Evolutionary conservation across 2,888 invertebrate species (phyloP).

Genomic region (Rhagonycha fulva): DNA sequence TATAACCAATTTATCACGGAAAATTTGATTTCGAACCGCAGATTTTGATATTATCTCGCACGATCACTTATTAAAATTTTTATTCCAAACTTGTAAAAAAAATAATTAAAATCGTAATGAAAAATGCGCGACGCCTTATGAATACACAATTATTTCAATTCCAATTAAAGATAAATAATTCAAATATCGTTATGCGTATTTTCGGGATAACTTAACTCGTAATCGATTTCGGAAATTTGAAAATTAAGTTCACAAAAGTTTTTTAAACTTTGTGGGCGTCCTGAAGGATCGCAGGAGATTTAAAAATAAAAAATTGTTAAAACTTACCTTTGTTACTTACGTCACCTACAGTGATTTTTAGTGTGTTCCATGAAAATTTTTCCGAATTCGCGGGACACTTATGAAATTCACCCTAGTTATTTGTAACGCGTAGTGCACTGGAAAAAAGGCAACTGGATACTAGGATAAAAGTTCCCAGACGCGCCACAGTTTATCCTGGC

Average conservation of each 20-base stretch:
- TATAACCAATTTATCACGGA: background rate
- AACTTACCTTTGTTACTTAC: conserved; percentile 17
- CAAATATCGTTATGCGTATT: background rate
- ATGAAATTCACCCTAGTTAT: conserved; percentile 22
- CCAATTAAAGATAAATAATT: background rate
- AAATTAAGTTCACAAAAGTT: background rate
- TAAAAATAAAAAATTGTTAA: background rate
- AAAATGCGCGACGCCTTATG: background rate
- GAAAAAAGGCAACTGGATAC: conserved; percentile 27
- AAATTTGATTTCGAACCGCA: background rate
- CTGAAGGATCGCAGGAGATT: background rate
- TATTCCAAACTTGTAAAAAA: background rate
- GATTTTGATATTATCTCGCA: background rate
- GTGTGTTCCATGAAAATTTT: conserved; percentile 20
- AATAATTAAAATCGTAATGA: background rate
- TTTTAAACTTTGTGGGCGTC: background rate
- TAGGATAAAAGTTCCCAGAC: conserved; percentile 25
- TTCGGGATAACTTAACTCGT: background rate
- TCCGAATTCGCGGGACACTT: conserved; percentile 24
- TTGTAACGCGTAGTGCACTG: conserved; percentile 25
- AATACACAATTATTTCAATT: background rate
- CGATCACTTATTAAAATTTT: background rate
- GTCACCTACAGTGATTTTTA: conserved; percentile 14
- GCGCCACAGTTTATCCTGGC: conserved; percentile 30
- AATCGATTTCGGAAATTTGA: background rate